Conservation (phyloP, 2,888 invertebrate species). For the Hermaeophaga mercurialis region DNA sequence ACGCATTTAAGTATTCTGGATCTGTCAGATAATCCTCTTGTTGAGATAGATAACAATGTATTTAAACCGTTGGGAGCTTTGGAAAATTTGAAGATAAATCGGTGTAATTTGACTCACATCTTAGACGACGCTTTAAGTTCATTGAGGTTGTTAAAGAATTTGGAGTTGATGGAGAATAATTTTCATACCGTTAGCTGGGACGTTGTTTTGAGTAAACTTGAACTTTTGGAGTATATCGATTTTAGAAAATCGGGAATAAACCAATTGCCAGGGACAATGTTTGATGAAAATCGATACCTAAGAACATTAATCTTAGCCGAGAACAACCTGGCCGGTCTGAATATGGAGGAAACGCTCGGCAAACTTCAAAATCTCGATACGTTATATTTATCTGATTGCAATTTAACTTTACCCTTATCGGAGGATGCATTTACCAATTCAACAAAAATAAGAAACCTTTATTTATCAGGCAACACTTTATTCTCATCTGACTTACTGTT, state of each 20-base stretch:
- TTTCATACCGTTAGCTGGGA: slow-evolving; percentile 65
- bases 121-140: slow-evolving; percentile 63
- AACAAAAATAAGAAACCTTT: slow-evolving; percentile 67
- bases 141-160: slow-evolving; percentile 66
- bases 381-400: slow-evolving; percentile 71
- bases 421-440: slow-evolving; percentile 73
- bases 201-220: slow-evolving; percentile 64
- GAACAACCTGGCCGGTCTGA: slow-evolving; percentile 68
- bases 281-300: slow-evolving; percentile 68
- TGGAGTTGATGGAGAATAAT: slow-evolving; percentile 71
- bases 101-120: slow-evolving; percentile 67
- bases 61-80: slow-evolving; percentile 69
- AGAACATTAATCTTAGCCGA: slow-evolving; percentile 68
- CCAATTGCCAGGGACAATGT: slow-evolving; percentile 67
- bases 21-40: slow-evolving; percentile 70
- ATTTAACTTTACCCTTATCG: slow-evolving; percentile 68
- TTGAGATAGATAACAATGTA: slow-evolving; percentile 62
- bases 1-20: slow-evolving; percentile 72
- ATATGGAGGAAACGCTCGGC: slow-evolving; percentile 68
- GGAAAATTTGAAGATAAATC: slow-evolving; percentile 68
- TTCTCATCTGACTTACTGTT: slow-evolving; percentile 71
- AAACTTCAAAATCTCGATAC: slow-evolving; percentile 69
- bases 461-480: slow-evolving; percentile 70
- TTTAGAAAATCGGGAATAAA: slow-evolving; percentile 66
- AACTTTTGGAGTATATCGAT: slow-evolving; percentile 67